Evolutionary conservation across 2,888 invertebrate genomes (phyloP).

Genomic region (Cancer borealis): DNA sequence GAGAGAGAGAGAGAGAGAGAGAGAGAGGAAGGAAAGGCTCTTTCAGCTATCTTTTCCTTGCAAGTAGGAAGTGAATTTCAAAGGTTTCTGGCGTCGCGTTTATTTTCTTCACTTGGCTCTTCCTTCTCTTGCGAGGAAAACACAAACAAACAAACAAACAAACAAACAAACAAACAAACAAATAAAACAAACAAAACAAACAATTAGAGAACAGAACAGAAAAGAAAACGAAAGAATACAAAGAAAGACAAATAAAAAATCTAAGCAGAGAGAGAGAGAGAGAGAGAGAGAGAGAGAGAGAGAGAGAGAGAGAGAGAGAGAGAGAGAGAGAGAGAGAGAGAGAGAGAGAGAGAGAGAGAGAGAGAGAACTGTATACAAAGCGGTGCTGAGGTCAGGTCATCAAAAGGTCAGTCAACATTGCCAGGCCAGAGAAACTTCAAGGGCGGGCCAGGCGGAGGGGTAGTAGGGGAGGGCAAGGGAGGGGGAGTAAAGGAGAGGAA

Average conservation of each 20-base stretch:
- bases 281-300: slow-evolving; percentile 15
- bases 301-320: slow-evolving; percentile 46
- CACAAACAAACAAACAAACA: not conserved
- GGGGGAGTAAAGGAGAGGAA: not conserved
- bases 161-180: not conserved
- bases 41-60: not conserved
- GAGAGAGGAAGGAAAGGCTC: not conserved
- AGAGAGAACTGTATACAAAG: not conserved
- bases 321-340: slow-evolving; percentile 17
- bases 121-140: not conserved
- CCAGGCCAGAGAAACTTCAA: not conserved
- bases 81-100: not conserved
- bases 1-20: slow-evolving; percentile 21
- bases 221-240: not conserved
- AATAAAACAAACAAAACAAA: not conserved
- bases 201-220: not conserved
- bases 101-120: not conserved
- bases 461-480: not conserved
- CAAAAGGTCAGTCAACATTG: slow-evolving; percentile 24
- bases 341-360: slow-evolving; percentile 1
- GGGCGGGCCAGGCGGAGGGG: not conserved
- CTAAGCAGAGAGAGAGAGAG: not conserved
- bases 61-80: slow-evolving; percentile 12
- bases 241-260: not conserved
- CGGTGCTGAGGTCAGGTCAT: not conserved